A percentile compares a stretch with the other conserved stretches of the same genome.
These are phyloP conservation scores for Macroramphosus scolopax DNA, from an alignment of 2,797 vertebrate genomes.

Conservation along the genomic window DNA sequence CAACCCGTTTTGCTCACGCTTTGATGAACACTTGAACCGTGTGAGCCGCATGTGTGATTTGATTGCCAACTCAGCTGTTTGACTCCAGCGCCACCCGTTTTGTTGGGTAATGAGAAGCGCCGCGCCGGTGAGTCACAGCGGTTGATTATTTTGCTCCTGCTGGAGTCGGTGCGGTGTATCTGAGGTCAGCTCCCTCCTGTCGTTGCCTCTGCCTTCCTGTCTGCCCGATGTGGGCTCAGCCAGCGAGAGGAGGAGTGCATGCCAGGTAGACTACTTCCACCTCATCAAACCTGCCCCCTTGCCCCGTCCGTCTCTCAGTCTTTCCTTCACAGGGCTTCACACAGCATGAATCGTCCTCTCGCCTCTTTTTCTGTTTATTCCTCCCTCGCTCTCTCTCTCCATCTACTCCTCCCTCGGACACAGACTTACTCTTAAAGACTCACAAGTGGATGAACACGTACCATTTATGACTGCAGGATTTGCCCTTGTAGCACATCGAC, in stretches of 20 bases:
- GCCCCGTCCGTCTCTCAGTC: constrained; percentile 47
- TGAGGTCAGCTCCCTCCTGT: constrained; percentile 46
- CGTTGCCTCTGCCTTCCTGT: constrained; percentile 48
- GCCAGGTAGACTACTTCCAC: constrained; percentile 69
- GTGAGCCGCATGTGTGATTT: constrained; percentile 7
- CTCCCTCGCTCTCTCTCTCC: not conserved
- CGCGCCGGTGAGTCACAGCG: constrained; percentile 44
- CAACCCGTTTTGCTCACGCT: constrained; percentile 10
- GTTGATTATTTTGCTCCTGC: constrained; percentile 62
- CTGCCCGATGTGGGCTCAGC: constrained; percentile 43
- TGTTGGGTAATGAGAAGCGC: constrained; percentile 40
- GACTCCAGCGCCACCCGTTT: constrained; percentile 17
- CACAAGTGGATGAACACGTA: constrained; percentile 13
- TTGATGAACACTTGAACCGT: constrained; percentile 1
- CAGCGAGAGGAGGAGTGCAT: constrained; percentile 35
- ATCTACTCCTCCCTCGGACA: not conserved
- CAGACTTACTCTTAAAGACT: not conserved
- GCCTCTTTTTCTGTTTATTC: constrained; percentile 20
- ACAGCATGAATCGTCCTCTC: constrained; percentile 32
- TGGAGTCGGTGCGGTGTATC: constrained; percentile 44
- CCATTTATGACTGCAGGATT: constrained; percentile 13
- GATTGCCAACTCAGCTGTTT: constrained; percentile 22
- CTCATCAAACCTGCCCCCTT: constrained; percentile 61
- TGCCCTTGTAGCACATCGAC: constrained; percentile 21
- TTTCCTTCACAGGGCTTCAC: constrained; percentile 52